Percentiles rank a stretch among this genome's conserved stretches.
phyloP scores from a whole-genome alignment of 2,797 vertebrate genomes.

The Platalea minor region DNA sequence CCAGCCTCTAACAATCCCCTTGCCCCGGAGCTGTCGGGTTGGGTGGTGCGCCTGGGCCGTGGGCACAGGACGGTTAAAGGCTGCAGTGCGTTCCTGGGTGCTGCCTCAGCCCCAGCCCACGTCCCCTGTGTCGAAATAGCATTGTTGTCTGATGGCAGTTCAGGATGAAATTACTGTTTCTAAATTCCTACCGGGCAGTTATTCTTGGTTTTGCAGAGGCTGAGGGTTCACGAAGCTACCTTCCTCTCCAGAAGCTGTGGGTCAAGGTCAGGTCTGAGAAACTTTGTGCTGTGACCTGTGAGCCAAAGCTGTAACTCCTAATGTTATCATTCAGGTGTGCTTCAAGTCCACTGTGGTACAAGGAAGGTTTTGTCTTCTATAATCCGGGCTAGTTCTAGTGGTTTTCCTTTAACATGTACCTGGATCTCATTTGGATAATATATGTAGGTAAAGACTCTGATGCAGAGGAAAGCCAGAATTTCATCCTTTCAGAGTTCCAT shows the following conservation, averaged over 20 bases:
- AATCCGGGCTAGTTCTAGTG: background rate
- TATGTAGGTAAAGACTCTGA: background rate
- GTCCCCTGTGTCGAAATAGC: background rate
- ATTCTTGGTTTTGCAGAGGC: background rate
- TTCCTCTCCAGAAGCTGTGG: background rate
- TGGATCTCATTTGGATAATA: background rate
- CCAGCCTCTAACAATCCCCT: background rate
- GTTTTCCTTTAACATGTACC: background rate
- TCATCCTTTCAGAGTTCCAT: background rate
- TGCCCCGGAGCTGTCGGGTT: background rate
- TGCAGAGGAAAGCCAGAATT: background rate
- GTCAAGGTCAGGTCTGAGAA: background rate
- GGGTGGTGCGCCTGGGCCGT: rapidly evolving
- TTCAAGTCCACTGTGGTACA: background rate
- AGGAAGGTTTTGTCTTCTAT: background rate
- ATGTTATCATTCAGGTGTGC: background rate
- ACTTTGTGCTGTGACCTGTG: background rate
- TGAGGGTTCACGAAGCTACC: background rate
- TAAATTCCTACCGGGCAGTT: background rate
- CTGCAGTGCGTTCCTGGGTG: background rate
- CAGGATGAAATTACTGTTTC: conserved; percentile 1
- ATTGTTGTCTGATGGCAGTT: background rate
- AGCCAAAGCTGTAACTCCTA: background rate
- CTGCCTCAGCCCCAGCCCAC: background rate
- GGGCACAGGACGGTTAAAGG: background rate